These are phyloP conservation scores for Lasioglossum calceatum DNA, from an alignment of 2,888 invertebrate species.

Conservation along the genomic window DNA sequence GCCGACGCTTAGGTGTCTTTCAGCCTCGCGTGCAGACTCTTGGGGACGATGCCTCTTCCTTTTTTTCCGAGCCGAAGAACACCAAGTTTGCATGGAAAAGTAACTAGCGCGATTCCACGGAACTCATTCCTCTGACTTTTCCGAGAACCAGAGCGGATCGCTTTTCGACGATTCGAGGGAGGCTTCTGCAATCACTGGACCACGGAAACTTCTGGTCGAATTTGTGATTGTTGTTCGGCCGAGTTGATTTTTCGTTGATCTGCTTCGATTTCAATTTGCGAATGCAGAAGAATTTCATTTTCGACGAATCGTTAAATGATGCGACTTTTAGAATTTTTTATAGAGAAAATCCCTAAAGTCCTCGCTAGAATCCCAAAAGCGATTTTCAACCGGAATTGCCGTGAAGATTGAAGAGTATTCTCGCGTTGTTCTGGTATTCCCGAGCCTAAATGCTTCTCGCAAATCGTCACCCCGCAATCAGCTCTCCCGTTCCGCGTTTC, in stretches of 20 bases:
- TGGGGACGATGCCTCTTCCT: neutral
- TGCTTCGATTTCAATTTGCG: neutral
- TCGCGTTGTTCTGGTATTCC: neutral
- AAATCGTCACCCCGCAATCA: conserved; percentile 18
- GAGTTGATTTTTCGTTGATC: too few relatives aligned
- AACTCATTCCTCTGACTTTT: neutral
- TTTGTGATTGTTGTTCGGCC: neutral
- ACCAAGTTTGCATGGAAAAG: neutral
- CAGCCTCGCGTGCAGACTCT: conserved; percentile 38
- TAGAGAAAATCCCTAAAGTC: too few relatives aligned
- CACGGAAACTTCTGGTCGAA: neutral
- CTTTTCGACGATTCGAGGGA: neutral
- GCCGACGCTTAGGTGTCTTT: conserved; percentile 28
- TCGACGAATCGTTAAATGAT: neutral
- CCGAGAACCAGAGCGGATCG: neutral
- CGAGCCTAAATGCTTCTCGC: neutral
- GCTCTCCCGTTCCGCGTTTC: conserved; percentile 30
- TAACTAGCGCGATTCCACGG: neutral
- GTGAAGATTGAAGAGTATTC: neutral
- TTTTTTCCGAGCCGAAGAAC: neutral
- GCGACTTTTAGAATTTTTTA: neutral
- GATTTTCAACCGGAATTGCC: neutral
- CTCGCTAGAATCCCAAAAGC: neutral
- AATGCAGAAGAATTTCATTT: neutral
- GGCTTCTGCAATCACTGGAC: neutral